Evolutionary conservation across 2,888 invertebrate species (phyloP).

Genomic region (Hyposoter dolosus): DNA sequence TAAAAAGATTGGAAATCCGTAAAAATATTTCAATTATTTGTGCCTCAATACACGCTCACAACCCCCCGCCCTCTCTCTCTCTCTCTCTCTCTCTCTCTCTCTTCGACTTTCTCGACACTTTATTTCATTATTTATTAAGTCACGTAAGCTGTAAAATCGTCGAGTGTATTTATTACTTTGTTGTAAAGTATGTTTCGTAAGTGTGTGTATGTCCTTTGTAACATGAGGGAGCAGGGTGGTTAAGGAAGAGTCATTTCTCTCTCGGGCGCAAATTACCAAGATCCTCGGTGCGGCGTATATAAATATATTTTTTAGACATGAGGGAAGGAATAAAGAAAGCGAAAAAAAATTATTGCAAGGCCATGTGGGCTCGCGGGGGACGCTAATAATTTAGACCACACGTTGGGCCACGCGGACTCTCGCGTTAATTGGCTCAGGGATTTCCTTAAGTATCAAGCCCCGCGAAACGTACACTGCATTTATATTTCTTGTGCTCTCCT

Average conservation of each 20-base stretch:
- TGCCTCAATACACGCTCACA: not conserved
- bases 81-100: constrained; percentile 5
- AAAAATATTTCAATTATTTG: too few relatives aligned
- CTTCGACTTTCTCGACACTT: constrained; percentile 37
- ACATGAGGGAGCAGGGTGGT: constrained; percentile 7
- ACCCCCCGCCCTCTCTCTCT: not conserved
- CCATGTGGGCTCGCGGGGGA: constrained; percentile 54
- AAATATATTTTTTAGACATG: constrained; percentile 37
- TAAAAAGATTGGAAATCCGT: too few relatives aligned
- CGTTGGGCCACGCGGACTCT: constrained; percentile 61
- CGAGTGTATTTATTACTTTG: constrained; percentile 60
- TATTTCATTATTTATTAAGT: constrained; percentile 68
- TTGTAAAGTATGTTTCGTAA: constrained; percentile 55
- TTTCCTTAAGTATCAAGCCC: constrained; percentile 63
- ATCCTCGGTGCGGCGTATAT: constrained; percentile 41
- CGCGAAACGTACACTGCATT: constrained; percentile 38
- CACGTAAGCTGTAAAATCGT: constrained; percentile 59
- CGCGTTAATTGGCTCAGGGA: constrained; percentile 69
- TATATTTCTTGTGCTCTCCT: constrained; percentile 8
- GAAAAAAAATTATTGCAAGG: constrained; percentile 44
- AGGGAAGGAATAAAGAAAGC: not conserved
- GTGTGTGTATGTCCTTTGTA: constrained; percentile 33
- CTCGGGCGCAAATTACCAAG: constrained; percentile 42
- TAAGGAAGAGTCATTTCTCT: constrained; percentile 45
- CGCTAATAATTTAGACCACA: constrained; percentile 67